Base-by-base conservation (phyloP, 2,113 vertebrate species). In the Rhipidura dahli region DNA sequence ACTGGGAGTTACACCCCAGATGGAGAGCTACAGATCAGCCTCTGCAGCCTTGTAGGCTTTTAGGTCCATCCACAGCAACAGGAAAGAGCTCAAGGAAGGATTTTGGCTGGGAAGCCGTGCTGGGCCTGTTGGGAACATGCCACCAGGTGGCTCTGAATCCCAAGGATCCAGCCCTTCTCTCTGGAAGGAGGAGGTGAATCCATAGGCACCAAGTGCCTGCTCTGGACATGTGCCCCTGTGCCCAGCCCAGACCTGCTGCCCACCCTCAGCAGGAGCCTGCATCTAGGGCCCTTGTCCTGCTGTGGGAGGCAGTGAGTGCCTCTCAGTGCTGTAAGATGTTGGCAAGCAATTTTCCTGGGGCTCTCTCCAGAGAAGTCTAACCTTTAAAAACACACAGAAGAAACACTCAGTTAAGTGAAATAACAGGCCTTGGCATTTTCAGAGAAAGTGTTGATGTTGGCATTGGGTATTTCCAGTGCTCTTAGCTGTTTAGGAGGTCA, bases 121-220 rank as follows among this genome's bases (percentile, higher is more conserved):
- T 56, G 50, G 40, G 10, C 35, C 31, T 86, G 33, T 26, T 93
- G 51, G 88, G 61, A 96, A 54, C 15, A 5, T 81, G 69, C 96
- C 93, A 96, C 92, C 92, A 96, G 96, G 93, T 92, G 93, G 94
- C 96, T 96, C 96, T 95, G 81, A 87, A 91, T 90, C 69, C 93
- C 88, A 69, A 35, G 61, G 65, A 87, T 84, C 72, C 51, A 78
- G 40, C 72, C 26, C 18, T 30, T 56, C 39, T 89, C 33, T 28
- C 37, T 64, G 49, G n/a, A 51, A 56, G 37, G 40, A 83, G 50
- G 14, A 37, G 37, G 19, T 66, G 49, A 51, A 69, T 63, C 42
- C 42, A 3, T 1, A 4, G 24, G 45, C 28, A 53, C 22, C 64
- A 14, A 37, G 37, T 33, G 56, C 21, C 44, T 26, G 31, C 40